A percentile compares a stretch with the other conserved stretches of the same genome.
phyloP scores from a whole-genome alignment of 2,797 vertebrate species.

The Salmo trutta region DNA sequence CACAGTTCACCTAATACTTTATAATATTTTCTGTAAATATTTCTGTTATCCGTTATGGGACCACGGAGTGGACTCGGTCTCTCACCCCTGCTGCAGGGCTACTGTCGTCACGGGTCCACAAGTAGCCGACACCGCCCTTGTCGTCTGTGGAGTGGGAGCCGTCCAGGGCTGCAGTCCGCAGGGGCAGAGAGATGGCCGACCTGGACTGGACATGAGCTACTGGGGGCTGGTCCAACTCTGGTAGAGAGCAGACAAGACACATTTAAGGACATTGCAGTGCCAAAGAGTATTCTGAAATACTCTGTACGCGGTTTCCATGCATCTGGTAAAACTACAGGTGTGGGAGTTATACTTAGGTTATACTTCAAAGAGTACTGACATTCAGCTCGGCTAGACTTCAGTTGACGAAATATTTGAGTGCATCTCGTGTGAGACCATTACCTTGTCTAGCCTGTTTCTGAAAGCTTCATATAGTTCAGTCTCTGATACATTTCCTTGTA shows the following conservation, averaged over 20 bases:
- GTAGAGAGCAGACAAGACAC: not conserved
- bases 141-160: slow-evolving; percentile 92
- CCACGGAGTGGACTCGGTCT: not conserved
- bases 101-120: slow-evolving; percentile 89
- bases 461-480: not conserved
- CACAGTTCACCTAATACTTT: not conserved
- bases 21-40: not conserved
- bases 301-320: not conserved
- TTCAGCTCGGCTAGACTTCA: not conserved
- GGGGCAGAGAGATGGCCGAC: slow-evolving; percentile 82
- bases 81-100: slow-evolving; percentile 96
- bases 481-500: not conserved
- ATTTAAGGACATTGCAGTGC: not conserved
- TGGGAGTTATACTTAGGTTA: not conserved
- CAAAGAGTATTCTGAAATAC: not conserved
- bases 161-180: slow-evolving; percentile 83
- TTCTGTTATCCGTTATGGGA: not conserved
- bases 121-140: slow-evolving; percentile 86
- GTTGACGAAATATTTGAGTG: not conserved
- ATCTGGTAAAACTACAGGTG: too few species aligned
- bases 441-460: not conserved
- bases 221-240: slow-evolving; percentile 91
- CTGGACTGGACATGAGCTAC: slow-evolving; percentile 84
- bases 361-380: not conserved
- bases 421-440: not conserved